A percentile compares a stretch with the other conserved stretches of the same genome.
These are phyloP conservation scores for Rhombomys opimus DNA, from an alignment of 2,113 vertebrate species.

Conservation along the genomic window DNA sequence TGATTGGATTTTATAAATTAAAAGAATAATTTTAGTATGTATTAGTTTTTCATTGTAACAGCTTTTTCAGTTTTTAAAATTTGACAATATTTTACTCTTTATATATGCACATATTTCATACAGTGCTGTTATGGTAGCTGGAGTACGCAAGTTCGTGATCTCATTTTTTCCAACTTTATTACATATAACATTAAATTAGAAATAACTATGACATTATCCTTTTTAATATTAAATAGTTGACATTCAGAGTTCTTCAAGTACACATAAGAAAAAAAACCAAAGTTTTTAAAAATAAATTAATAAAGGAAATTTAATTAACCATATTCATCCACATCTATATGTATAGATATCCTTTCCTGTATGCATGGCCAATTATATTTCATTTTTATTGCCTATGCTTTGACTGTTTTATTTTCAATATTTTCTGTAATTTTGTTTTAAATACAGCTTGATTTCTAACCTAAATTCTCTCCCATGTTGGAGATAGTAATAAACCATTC, in stretches of 20 bases:
- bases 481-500: not conserved
- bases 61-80: not conserved
- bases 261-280: not conserved
- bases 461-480: not conserved
- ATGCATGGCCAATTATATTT: not conserved
- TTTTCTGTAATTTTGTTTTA: slow-evolving; percentile 51
- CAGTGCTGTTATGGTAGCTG: not conserved
- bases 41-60: slow-evolving; percentile 26
- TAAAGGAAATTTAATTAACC: not conserved
- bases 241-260: not conserved
- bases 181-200: not conserved
- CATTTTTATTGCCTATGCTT: not conserved
- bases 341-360: not conserved
- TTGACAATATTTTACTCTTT: not conserved
- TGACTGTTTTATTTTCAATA: slow-evolving; percentile 1
- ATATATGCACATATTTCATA: not conserved
- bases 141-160: not conserved
- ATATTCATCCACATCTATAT: not conserved
- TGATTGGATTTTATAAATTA: not conserved
- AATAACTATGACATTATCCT: not conserved
- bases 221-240: not conserved
- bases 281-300: not conserved
- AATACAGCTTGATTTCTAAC: not conserved
- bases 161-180: not conserved
- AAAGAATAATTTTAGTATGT: not conserved